phyloP scores from a whole-genome alignment of 2,888 invertebrate species.

The Prosapia bicincta region DNA sequence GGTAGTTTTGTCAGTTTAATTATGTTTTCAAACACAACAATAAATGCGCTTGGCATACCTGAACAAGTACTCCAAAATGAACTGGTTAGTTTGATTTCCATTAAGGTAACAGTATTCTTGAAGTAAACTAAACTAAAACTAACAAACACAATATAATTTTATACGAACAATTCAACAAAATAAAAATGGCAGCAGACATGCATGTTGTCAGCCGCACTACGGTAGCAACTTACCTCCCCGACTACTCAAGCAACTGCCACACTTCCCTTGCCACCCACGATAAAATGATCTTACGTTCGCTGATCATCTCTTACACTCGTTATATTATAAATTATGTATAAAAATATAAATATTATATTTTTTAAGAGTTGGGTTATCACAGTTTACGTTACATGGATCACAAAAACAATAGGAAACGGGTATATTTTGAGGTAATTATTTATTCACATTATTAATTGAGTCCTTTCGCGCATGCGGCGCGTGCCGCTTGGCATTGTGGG shows the following conservation, averaged over 20 bases:
- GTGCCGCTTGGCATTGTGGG: background rate
- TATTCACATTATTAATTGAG: constrained; percentile 2
- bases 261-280: background rate
- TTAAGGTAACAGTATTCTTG: background rate
- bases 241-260: background rate
- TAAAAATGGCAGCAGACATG: constrained; percentile 2
- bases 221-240: constrained; percentile 2
- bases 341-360: background rate
- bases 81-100: background rate
- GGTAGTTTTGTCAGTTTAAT: background rate
- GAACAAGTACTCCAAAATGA: background rate
- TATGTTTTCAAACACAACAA: background rate
- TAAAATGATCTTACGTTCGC: background rate
- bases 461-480: background rate
- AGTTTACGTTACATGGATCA: background rate
- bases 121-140: background rate
- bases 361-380: background rate
- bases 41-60: background rate
- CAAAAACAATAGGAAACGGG: background rate
- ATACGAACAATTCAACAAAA: background rate
- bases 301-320: background rate
- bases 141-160: background rate
- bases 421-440: background rate
- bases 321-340: background rate
- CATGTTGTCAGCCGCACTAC: background rate